Conservation (phyloP, 2,113 vertebrate genomes). For the human region DNA sequence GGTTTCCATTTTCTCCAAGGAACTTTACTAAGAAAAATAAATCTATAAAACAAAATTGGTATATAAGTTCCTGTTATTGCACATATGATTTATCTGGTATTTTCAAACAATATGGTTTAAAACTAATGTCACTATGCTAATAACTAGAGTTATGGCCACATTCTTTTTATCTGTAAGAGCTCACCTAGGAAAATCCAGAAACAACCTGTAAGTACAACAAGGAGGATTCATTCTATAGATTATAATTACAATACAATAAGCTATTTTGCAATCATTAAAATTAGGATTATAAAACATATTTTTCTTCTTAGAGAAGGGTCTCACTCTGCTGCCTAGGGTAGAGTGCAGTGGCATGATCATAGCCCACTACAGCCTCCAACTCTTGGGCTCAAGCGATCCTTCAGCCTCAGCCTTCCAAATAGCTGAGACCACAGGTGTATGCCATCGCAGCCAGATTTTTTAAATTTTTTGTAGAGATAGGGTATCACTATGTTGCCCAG, state of each 20-base stretch:
- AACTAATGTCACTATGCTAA: neutral
- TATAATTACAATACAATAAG: neutral
- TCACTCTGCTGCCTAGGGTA: too few relatives aligned
- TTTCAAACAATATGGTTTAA: neutral
- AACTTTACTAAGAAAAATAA: neutral
- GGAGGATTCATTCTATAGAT: neutral
- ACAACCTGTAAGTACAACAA: neutral
- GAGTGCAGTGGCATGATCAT: too few relatives aligned
- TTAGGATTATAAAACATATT: neutral
- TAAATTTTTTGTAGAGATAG: too few relatives aligned
- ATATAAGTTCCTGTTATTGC: neutral
- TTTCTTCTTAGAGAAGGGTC: too few relatives aligned
- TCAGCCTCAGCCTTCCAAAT: too few relatives aligned
- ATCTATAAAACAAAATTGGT: neutral
- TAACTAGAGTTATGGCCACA: neutral
- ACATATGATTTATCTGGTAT: neutral
- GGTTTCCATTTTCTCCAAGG: neutral
- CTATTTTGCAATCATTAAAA: neutral
- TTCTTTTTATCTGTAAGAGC: neutral
- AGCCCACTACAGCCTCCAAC: too few relatives aligned
- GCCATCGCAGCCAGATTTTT: too few relatives aligned
- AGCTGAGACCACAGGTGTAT: too few relatives aligned
- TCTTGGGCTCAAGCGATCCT: too few relatives aligned
- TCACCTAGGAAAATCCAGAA: neutral
- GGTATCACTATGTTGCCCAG: too few relatives aligned